Conservation (phyloP, 1,140 invertebrate genomes). For the Monochamus saltuarius region DNA sequence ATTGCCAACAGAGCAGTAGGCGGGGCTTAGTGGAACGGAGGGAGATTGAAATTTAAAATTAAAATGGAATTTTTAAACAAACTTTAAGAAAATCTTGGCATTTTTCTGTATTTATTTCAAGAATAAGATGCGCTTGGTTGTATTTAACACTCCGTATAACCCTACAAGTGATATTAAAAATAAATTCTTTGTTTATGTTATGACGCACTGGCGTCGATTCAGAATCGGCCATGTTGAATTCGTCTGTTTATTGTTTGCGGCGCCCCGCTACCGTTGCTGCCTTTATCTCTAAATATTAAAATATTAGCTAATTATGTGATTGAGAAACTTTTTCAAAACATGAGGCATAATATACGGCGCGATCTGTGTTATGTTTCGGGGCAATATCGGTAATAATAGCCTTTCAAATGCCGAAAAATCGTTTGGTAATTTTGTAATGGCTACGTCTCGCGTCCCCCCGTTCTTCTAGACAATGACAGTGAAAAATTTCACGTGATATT, state of each 20-base stretch:
- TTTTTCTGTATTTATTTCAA: background rate
- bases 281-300: constrained; percentile 33
- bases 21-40: constrained; percentile 7
- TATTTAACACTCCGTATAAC: too few relatives aligned
- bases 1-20: background rate
- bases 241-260: constrained; percentile 49
- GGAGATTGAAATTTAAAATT: constrained; percentile 15
- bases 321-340: constrained; percentile 18
- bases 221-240: constrained; percentile 45
- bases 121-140: too few relatives aligned
- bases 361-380: constrained; percentile 11
- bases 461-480: constrained; percentile 56
- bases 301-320: constrained; percentile 31
- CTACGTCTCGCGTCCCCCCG: constrained; percentile 65
- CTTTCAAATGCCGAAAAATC: constrained; percentile 15
- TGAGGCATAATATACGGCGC: background rate
- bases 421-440: constrained; percentile 55
- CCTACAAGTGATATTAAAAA: background rate
- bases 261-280: constrained; percentile 44
- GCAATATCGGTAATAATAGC: background rate
- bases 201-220: constrained; percentile 27
- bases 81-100: background rate
- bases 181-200: constrained; percentile 30
- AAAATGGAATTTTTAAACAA: background rate
- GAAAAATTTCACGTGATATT: constrained; percentile 55